A percentile compares a stretch with the other conserved stretches of the same genome.
Evolutionary conservation across 1,140 invertebrate species (phyloP).

Genomic region (Lutraria rhynchaena): DNA sequence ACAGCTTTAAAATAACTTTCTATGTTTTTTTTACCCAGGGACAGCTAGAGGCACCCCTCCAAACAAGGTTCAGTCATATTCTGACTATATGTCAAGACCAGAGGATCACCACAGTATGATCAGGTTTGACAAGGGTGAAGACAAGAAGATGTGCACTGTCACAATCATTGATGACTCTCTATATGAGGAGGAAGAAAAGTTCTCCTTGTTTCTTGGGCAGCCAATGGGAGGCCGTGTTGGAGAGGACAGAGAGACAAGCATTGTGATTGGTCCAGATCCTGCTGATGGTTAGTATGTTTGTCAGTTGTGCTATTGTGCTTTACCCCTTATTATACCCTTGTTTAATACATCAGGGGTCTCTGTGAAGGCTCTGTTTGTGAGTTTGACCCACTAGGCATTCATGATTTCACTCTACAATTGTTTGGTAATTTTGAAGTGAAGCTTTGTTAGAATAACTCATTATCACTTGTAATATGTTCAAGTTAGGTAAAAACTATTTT

Average conservation of each 20-base stretch:
- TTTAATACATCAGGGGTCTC: too few relatives aligned
- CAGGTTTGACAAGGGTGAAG: constrained; percentile 79
- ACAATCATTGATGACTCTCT: constrained; percentile 82
- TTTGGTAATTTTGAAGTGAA: too few relatives aligned
- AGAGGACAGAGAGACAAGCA: constrained; percentile 60
- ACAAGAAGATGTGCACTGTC: constrained; percentile 78
- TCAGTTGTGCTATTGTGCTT: too few relatives aligned
- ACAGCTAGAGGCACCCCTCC: constrained; percentile 78
- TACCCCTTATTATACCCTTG: too few relatives aligned
- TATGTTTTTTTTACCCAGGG: constrained; percentile 71
- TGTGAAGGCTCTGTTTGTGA: too few relatives aligned
- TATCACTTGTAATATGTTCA: too few relatives aligned
- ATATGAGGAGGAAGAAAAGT: constrained; percentile 81
- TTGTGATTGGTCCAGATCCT: constrained; percentile 78
- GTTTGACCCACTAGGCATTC: too few relatives aligned
- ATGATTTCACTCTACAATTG: too few relatives aligned
- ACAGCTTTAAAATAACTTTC: not conserved
- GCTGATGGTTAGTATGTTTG: constrained; percentile 80
- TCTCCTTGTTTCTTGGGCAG: constrained; percentile 78
- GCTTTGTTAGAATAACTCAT: too few relatives aligned
- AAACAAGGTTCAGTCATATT: constrained; percentile 78
- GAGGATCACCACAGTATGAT: constrained; percentile 78
- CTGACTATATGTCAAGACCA: constrained; percentile 81
- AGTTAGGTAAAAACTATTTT: too few relatives aligned
- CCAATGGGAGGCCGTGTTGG: constrained; percentile 80